phyloP scores from a whole-genome alignment of 2,113 vertebrate species.

The Cinclus mexicanus region DNA sequence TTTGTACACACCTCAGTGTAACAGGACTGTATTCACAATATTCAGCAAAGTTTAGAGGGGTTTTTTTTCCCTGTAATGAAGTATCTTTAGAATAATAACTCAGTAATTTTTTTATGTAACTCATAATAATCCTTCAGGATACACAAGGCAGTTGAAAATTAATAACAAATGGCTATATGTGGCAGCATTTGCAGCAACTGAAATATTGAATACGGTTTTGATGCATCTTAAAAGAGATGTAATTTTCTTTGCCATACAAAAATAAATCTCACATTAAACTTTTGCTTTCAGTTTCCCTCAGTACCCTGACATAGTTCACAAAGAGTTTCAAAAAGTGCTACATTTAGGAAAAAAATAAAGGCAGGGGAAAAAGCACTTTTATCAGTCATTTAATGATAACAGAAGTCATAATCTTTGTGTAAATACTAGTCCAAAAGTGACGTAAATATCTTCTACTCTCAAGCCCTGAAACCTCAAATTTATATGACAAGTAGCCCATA shows the following conservation, averaged over 20 bases:
- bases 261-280: not conserved
- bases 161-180: not conserved
- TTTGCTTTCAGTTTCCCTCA: not conserved
- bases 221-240: not conserved
- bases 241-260: not conserved
- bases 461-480: not conserved
- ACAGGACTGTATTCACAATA: not conserved
- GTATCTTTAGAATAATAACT: not conserved
- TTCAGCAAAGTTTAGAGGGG: not conserved
- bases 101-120: not conserved
- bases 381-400: not conserved
- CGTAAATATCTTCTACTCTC: not conserved
- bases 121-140: not conserved
- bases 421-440: not conserved
- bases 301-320: not conserved
- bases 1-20: not conserved
- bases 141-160: not conserved
- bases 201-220: not conserved
- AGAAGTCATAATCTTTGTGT: not conserved
- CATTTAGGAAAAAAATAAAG: not conserved
- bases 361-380: not conserved
- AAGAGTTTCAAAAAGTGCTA: not conserved
- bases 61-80: not conserved
- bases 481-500: not conserved
- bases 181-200: not conserved